A percentile compares a stretch with the other conserved stretches of the same genome.
Conservation (phyloP, 2,113 vertebrate species). For the Myiozetetes cayanensis region DNA sequence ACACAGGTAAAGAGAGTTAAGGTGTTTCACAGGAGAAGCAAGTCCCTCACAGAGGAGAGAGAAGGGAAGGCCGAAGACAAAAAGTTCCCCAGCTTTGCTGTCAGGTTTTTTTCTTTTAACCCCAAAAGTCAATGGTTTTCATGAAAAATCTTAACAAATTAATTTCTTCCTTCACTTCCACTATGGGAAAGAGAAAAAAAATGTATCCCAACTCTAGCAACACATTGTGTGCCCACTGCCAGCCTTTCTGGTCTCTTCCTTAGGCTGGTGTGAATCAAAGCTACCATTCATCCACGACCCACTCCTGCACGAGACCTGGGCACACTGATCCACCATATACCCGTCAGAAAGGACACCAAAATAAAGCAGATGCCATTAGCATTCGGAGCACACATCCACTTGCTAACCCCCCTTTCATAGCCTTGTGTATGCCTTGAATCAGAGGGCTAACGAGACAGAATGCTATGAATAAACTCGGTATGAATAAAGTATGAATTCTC, state of each 20-base stretch:
- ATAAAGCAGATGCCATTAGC: constrained; percentile 63
- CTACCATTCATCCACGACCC: constrained; percentile 18
- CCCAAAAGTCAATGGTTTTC: not conserved
- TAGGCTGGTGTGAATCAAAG: constrained; percentile 20
- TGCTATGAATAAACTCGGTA: constrained; percentile 56
- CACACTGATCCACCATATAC: constrained; percentile 38
- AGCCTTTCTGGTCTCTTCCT: constrained; percentile 7
- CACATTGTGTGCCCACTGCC: not conserved
- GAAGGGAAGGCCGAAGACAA: not conserved
- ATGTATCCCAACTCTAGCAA: not conserved
- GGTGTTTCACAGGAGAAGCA: not conserved
- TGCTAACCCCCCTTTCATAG: constrained; percentile 64
- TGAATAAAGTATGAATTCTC: constrained; percentile 66
- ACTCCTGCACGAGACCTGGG: constrained; percentile 43
- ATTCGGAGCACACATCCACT: constrained; percentile 53
- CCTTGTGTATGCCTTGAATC: constrained; percentile 55
- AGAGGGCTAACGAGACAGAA: constrained; percentile 58
- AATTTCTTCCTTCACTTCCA: not conserved
- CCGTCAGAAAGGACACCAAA: constrained; percentile 5
- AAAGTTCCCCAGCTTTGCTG: not conserved
- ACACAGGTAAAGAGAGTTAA: not conserved
- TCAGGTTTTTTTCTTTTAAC: not conserved
- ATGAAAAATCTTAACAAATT: not conserved
- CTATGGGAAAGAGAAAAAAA: not conserved
- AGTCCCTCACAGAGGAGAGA: not conserved